Conservation (phyloP, 2,888 invertebrate genomes). For the Eristalis pertinax region DNA sequence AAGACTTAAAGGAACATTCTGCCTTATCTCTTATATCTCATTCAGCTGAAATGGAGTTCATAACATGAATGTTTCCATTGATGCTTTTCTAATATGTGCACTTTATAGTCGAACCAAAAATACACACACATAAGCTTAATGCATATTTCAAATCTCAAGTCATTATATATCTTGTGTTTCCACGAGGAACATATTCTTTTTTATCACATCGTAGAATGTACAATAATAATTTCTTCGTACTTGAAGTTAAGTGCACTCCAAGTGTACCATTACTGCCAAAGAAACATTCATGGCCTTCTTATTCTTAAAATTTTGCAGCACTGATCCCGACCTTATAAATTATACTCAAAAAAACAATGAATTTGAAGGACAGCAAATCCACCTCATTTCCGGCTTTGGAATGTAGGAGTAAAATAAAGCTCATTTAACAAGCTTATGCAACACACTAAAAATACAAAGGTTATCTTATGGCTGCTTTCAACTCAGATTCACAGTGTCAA, state of each 20-base stretch:
- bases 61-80: neutral
- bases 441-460: slow-evolving; percentile 48
- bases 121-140: neutral
- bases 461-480: slow-evolving; percentile 42
- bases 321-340: slow-evolving; percentile 12
- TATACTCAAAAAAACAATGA: slow-evolving; percentile 22
- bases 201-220: neutral
- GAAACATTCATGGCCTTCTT: slow-evolving; percentile 5
- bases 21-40: neutral
- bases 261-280: slow-evolving; percentile 1
- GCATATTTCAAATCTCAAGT: neutral
- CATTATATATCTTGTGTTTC: neutral
- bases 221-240: slow-evolving; percentile 1
- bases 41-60: neutral
- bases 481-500: slow-evolving; percentile 45
- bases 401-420: slow-evolving; percentile 26
- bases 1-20: too few species aligned
- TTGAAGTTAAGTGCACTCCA: slow-evolving; percentile 15
- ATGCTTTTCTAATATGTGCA: neutral
- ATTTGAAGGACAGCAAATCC: slow-evolving; percentile 27
- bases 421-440: slow-evolving; percentile 23
- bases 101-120: neutral
- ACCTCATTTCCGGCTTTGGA: slow-evolving; percentile 31
- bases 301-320: slow-evolving; percentile 4
- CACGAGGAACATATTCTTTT: neutral